Percentiles rank a stretch among this genome's conserved stretches.
These are phyloP conservation scores for Pterocles gutturalis DNA, from an alignment of 2,113 vertebrate species.

Conservation along the genomic window DNA sequence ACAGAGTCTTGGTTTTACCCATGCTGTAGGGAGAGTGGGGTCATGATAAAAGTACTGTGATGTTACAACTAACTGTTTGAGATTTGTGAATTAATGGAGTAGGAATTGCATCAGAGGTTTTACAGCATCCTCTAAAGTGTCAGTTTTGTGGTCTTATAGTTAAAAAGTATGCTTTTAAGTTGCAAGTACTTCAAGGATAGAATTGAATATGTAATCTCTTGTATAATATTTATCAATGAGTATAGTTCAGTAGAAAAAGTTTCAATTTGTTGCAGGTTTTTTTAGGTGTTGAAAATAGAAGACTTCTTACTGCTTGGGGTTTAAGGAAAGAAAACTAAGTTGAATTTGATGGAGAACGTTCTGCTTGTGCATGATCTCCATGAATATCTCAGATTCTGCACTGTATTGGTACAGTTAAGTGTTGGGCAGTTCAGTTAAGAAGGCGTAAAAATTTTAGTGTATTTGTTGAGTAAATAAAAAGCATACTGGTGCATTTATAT, in stretches of 20 bases:
- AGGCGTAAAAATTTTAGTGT: background rate
- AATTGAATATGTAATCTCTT: background rate
- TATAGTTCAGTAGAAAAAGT: background rate
- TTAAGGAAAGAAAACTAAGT: background rate
- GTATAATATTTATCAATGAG: background rate
- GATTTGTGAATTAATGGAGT: background rate
- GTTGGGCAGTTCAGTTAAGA: background rate
- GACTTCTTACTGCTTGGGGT: background rate
- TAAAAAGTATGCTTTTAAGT: background rate
- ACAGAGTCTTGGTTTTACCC: background rate
- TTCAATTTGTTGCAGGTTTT: background rate
- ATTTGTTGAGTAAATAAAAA: background rate
- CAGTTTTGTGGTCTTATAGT: background rate
- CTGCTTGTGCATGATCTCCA: background rate
- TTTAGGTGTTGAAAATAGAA: background rate
- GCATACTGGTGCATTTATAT: background rate
- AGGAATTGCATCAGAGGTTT: background rate
- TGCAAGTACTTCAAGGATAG: background rate
- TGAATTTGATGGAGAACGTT: background rate
- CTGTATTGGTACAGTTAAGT: background rate
- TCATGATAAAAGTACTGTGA: background rate
- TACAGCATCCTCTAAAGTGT: background rate
- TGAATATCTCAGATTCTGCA: background rate
- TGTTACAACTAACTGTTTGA: background rate
- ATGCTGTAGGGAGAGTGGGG: background rate